phyloP scores from a whole-genome alignment of 2,797 vertebrate genomes.

The Dallia pectoralis region DNA sequence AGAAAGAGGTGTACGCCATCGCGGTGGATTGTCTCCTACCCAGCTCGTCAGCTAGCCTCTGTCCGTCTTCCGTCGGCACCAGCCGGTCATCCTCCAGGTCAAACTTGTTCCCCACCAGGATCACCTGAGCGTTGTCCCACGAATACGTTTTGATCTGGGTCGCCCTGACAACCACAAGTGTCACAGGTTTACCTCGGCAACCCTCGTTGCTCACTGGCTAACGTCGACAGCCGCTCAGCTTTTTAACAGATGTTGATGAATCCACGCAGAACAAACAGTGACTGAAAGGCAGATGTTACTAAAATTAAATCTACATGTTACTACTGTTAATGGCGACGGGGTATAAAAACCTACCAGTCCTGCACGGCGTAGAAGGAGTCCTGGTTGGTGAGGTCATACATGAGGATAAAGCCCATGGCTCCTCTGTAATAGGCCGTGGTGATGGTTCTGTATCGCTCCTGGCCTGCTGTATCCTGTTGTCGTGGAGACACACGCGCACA shows the following conservation, averaged over 20 bases:
- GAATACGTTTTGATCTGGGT: slow-evolving; percentile 95
- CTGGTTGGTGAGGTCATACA: slow-evolving; percentile 88
- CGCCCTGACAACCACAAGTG: slow-evolving; percentile 69
- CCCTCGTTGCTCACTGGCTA: no score
- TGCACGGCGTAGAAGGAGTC: slow-evolving; percentile 88
- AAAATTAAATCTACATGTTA: no score
- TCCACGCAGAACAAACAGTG: no score
- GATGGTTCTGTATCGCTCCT: slow-evolving; percentile 91
- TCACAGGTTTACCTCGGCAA: no score
- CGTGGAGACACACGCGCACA: slow-evolving; percentile 3
- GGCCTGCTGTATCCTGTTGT: slow-evolving; percentile 87
- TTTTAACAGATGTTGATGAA: no score
- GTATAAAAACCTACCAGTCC: slow-evolving; percentile 80
- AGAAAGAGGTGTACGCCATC: not conserved
- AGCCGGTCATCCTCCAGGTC: slow-evolving; percentile 88
- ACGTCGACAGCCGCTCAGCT: no score
- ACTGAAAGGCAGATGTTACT: no score
- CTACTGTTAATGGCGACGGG: not conserved
- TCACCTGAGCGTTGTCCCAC: slow-evolving; percentile 90
- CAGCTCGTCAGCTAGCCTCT: slow-evolving; percentile 80
- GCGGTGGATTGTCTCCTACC: slow-evolving; percentile 66
- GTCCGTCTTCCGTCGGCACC: slow-evolving; percentile 78
- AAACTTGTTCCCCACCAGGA: slow-evolving; percentile 87
- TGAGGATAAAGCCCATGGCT: slow-evolving; percentile 91
- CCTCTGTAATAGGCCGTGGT: slow-evolving; percentile 92